A percentile compares a stretch with the other conserved stretches of the same genome.
These are phyloP conservation scores for Myripristis jacobus DNA, from an alignment of 2,797 vertebrate species.

Conservation along the genomic window DNA sequence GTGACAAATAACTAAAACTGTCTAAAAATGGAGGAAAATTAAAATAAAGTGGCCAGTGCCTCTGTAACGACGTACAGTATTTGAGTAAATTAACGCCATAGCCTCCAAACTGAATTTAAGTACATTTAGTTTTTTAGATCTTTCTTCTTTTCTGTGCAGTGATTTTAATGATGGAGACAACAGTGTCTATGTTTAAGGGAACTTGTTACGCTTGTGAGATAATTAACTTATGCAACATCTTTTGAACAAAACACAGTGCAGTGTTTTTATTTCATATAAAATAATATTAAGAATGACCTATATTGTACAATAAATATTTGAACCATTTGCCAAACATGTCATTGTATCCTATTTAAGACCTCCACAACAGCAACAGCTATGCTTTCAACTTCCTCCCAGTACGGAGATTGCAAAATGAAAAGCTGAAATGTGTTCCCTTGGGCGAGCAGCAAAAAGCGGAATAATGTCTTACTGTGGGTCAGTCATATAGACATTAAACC, in stretches of 20 bases:
- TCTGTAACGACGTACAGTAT: too few species aligned
- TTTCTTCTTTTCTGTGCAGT: too few species aligned
- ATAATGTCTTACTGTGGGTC: constrained; percentile 61
- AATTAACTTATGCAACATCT: neutral
- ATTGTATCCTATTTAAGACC: constrained; percentile 12
- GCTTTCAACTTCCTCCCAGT: constrained; percentile 70
- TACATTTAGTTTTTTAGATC: constrained; percentile 6
- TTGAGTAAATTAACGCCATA: too few species aligned
- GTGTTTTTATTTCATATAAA: neutral
- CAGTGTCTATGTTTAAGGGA: neutral
- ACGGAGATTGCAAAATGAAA: constrained; percentile 78
- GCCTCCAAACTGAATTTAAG: too few species aligned
- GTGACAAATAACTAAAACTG: too few species aligned
- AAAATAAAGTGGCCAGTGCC: too few species aligned
- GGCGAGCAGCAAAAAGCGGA: constrained; percentile 69
- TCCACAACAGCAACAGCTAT: constrained; percentile 36
- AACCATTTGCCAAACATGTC: neutral
- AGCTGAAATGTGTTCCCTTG: constrained; percentile 65
- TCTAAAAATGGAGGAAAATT: too few species aligned
- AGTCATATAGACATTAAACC: constrained; percentile 32
- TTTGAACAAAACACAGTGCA: neutral
- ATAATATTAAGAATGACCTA: neutral
- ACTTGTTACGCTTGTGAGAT: neutral
- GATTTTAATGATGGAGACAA: neutral
- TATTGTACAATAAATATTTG: too few species aligned